These are phyloP conservation scores for Tauraco hartlaubi DNA, from an alignment of 2,797 vertebrate genomes.

Conservation along the genomic window DNA sequence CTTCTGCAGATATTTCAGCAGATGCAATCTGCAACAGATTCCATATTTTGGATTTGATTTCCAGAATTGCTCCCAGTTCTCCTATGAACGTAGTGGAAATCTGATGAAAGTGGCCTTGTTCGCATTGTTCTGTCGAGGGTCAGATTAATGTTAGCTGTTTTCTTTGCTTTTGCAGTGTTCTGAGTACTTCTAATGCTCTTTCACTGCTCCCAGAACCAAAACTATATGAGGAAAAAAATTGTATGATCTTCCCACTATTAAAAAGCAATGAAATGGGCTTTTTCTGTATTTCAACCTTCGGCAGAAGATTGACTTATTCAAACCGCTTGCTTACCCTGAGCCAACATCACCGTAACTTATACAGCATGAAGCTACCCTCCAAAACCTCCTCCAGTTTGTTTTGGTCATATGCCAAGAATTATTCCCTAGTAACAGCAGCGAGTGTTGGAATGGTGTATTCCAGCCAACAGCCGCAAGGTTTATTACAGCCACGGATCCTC, in stretches of 20 bases:
- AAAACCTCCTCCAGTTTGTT: not conserved
- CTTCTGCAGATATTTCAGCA: constrained; percentile 47
- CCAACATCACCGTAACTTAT: not conserved
- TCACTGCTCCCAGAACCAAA: constrained; percentile 35
- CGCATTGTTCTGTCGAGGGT: not conserved
- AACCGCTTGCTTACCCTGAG: not conserved
- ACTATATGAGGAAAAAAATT: not conserved
- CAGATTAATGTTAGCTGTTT: constrained; percentile 17
- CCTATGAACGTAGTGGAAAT: constrained; percentile 33
- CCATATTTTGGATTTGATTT: constrained; percentile 44
- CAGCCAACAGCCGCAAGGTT: constrained; percentile 12
- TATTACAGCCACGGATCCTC: constrained; percentile 21
- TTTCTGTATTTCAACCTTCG: not conserved
- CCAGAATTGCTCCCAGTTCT: constrained; percentile 50
- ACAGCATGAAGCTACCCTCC: not conserved
- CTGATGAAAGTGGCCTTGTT: constrained; percentile 32
- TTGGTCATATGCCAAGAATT: constrained; percentile 14
- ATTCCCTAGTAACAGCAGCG: not conserved
- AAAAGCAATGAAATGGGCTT: not conserved
- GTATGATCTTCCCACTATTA: not conserved
- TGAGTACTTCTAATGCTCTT: not conserved
- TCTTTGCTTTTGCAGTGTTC: constrained; percentile 2
- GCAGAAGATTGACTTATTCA: not conserved
- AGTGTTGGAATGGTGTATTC: not conserved
- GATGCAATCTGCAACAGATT: constrained; percentile 5